Evolutionary conservation across 1,140 invertebrate species (phyloP).

Genomic region (Diorhabda carinulata): DNA sequence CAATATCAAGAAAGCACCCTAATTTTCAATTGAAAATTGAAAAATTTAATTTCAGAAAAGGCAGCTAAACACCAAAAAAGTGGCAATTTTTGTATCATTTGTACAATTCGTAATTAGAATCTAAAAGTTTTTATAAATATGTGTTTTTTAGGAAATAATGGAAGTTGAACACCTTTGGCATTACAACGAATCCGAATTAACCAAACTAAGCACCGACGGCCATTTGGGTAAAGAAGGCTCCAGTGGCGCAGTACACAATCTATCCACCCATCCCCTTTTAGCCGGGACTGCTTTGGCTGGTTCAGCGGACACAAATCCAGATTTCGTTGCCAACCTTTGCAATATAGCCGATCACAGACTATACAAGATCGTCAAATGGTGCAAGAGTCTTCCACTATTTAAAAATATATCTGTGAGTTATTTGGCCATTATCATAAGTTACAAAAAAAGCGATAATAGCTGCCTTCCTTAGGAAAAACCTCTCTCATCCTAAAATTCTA

Average conservation of each 20-base stretch:
- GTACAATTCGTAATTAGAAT: too few relatives aligned
- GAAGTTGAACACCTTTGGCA: slow-evolving; percentile 92
- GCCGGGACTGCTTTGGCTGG: slow-evolving; percentile 55
- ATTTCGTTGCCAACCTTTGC: slow-evolving; percentile 83
- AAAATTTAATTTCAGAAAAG: too few relatives aligned
- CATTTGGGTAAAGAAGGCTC: slow-evolving; percentile 49
- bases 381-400: slow-evolving; percentile 93
- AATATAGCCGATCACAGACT: slow-evolving; percentile 92
- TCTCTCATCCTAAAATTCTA: too few relatives aligned
- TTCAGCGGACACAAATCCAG: slow-evolving; percentile 67
- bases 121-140: background rate
- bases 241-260: slow-evolving; percentile 44
- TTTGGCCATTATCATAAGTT: background rate
- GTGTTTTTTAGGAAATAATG: slow-evolving; percentile 74
- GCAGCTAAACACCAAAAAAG: too few relatives aligned
- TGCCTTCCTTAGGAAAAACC: too few relatives aligned
- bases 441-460: background rate
- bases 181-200: slow-evolving; percentile 71
- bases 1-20: too few relatives aligned
- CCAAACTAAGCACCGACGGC: slow-evolving; percentile 51
- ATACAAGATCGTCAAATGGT: slow-evolving; percentile 98
- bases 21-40: too few relatives aligned
- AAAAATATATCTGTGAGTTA: slow-evolving; percentile 84
- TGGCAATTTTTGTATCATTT: too few relatives aligned
- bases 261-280: slow-evolving; percentile 56